These are phyloP conservation scores for Entosphenus tridentatus DNA, from an alignment of 2,113 vertebrate species.

Conservation along the genomic window DNA sequence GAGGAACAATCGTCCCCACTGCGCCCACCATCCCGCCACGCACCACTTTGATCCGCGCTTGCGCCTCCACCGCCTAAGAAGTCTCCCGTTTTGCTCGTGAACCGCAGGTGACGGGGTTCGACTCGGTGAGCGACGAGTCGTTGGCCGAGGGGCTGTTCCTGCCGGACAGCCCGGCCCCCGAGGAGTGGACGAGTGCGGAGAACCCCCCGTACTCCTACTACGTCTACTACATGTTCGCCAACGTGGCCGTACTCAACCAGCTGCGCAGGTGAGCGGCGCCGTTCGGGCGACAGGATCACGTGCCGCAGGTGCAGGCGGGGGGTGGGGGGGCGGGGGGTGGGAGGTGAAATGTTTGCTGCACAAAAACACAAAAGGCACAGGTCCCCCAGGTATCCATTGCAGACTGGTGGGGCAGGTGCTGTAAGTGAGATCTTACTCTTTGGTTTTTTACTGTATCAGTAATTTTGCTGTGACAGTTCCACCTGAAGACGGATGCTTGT, in stretches of 20 bases:
- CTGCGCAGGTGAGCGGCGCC: not conserved
- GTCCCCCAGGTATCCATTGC: not conserved
- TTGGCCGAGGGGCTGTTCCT: constrained; percentile 1
- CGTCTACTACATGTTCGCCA: constrained; percentile 6
- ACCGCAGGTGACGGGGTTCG: constrained; percentile 8
- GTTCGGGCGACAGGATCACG: no score
- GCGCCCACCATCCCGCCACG: no score
- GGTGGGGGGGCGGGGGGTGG: no score
- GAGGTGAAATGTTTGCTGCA: no score
- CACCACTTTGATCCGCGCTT: no score
- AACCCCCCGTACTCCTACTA: constrained; percentile 8
- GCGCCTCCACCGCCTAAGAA: no score
- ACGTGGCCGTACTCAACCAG: not conserved
- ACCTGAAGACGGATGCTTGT: no score
- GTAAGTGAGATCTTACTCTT: not conserved
- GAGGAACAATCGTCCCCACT: no score
- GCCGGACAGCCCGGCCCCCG: not conserved
- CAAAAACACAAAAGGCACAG: not conserved
- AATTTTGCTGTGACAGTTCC: no score
- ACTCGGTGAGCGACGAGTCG: constrained; percentile 7
- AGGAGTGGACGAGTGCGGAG: not conserved
- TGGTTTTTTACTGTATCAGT: not conserved
- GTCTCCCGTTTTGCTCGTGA: not conserved
- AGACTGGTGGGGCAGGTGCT: not conserved
- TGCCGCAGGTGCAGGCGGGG: no score